Base-by-base conservation (phyloP, 2,888 invertebrate genomes). In the Periphyllus acericola region DNA sequence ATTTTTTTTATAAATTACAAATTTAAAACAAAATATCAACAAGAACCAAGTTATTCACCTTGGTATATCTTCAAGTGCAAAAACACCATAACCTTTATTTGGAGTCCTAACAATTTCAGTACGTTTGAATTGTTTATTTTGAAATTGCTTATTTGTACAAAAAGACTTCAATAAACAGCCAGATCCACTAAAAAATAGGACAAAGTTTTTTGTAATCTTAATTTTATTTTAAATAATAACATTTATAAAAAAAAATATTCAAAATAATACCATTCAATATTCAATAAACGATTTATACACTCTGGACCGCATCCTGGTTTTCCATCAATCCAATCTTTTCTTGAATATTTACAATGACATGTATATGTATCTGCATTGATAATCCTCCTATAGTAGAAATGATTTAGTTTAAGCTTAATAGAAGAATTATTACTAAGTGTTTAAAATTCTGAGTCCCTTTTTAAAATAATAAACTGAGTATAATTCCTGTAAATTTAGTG, bases 61-160 rank as follows among this genome's bases (percentile, higher is more conserved):
- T 88, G 94, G 92, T 89, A 97, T 94, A 91, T 96, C 94, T 89
- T 93, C 93, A 52, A 93, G 92, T 3, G 97, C 96, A 91, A 96
- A 94, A 52, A 99, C 94, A 29, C 99, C 99, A 92, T 97, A 96
- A 0, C 99, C 99, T 92, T 99, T 99, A 91, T 96, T 96, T 83
- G 96, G 96, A 8, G 99, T 98, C 91, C 95, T 94, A 91, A 96
- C 96, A 29, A 96, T 96, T 91, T 96, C 96, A 80, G 98, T 95
- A 32, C 95, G 94, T 0, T 96, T 95, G 93, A 97, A 96, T 90
- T 96, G 94, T 90, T 94, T 94, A 92, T 95, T 96, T 92, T 98
- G 98, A 92, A 99, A 99, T 89, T 96, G 94, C 92, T 96, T 97
- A 91, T 99, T 99, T 1, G 97, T 96, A 93, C 99, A 99, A 89